phyloP scores from a whole-genome alignment of 2,797 vertebrate genomes.

The Tragopan temminckii region DNA sequence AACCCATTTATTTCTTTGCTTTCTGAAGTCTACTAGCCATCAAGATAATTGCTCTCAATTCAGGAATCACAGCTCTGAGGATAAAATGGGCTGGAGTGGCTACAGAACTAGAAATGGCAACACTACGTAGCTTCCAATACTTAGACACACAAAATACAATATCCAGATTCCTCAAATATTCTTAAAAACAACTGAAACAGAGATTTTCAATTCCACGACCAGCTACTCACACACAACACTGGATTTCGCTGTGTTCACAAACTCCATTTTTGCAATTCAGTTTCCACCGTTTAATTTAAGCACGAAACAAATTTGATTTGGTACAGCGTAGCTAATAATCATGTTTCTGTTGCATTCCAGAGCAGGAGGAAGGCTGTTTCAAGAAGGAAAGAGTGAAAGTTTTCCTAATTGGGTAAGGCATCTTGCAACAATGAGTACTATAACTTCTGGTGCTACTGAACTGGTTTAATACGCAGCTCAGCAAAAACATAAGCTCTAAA shows the following conservation, averaged over 20 bases:
- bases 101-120: not conserved
- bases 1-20: not conserved
- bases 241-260: not conserved
- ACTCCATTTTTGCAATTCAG: not conserved
- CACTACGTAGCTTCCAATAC: not conserved
- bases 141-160: not conserved
- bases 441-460: not conserved
- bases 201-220: not conserved
- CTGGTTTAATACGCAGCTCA: not conserved
- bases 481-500: not conserved
- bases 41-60: not conserved
- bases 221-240: not conserved
- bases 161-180: not conserved
- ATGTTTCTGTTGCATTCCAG: not conserved
- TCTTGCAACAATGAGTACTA: not conserved
- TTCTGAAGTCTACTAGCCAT: not conserved
- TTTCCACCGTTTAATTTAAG: not conserved
- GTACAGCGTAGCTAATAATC: constrained; percentile 1
- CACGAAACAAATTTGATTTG: not conserved
- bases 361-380: not conserved
- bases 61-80: not conserved
- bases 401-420: constrained; percentile 21
- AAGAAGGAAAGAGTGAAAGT: not conserved
- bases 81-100: not conserved
- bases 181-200: not conserved